Base-by-base conservation (phyloP, 1,140 invertebrate genomes). In the Whitmania pigra region DNA sequence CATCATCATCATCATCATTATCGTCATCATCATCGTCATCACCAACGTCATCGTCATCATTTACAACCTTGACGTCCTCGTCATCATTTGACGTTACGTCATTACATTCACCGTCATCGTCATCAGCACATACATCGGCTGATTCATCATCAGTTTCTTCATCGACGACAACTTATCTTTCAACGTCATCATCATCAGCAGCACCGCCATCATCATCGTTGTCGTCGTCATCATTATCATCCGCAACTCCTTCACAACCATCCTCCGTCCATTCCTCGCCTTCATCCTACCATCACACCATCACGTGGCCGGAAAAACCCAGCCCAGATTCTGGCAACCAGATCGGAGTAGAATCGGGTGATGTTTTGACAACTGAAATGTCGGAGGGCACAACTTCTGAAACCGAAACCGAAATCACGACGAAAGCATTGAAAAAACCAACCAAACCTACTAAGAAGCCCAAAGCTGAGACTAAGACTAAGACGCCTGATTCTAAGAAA, bases 11-110 rank as follows among this genome's bases (percentile, higher is more conserved):
- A 63, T 17, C 29, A 25, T 63, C 29, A 25, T 17, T 18, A 63
- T 63, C 57, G 22, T 63, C 57, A 31, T 63, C 57, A 31, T 63
- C 57, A 63, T 63, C 57, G 22, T 63, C 57, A 63, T 63, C 54
- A 9, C 25, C 54, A 25, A n/a, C 54, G 9, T 9, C 54, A 57
- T 57, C 54, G 9, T 57, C 54, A 57, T 57, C n/a, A n/a, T 63
- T 31, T n/a, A 4, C 54, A 57, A 25, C 57, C 22, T 63, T 57
- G 25, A n/a, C 54, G 54, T 57, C 54, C 20, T 57, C 54, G 25
- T 63, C 57, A 18, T 63, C 57, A 63, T 3, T 7, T 49, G 43
- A 49, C 43, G 9, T 49, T 13, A 49, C 57, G 57, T 63, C 57
- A 63, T n/a, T 63, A 63, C 29, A 6, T 11, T 63, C 57, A n/a